Evolutionary conservation across 2,113 vertebrate genomes (phyloP).

Genomic region (Piaya cayana): DNA sequence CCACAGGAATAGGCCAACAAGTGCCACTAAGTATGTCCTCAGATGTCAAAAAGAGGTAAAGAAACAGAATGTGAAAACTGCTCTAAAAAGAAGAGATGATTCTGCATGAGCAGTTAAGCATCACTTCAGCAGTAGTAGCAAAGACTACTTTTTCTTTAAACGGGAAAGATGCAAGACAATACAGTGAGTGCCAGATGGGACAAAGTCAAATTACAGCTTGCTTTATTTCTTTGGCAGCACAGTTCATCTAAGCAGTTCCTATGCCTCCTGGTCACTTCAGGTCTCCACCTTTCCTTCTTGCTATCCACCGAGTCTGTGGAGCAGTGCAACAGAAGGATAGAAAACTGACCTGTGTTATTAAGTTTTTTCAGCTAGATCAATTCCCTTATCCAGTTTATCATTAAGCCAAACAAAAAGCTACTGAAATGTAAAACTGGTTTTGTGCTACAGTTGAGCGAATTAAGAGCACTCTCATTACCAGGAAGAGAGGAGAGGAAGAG

Average conservation of each 20-base stretch:
- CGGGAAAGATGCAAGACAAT: background rate
- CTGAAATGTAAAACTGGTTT: background rate
- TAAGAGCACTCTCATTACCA: background rate
- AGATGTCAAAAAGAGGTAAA: background rate
- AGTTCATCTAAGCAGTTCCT: background rate
- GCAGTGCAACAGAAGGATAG: background rate
- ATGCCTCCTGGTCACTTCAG: background rate
- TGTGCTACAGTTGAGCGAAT: background rate
- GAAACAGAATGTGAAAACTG: background rate
- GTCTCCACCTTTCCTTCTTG: background rate
- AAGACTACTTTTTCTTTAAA: conserved; percentile 1
- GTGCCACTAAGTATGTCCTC: background rate
- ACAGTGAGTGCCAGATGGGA: background rate
- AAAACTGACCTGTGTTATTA: background rate
- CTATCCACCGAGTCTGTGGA: background rate
- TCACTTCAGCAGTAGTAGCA: background rate
- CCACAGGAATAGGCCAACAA: background rate
- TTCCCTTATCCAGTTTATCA: background rate
- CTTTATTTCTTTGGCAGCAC: background rate
- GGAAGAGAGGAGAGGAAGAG: background rate
- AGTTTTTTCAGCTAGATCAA: background rate
- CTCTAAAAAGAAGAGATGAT: background rate
- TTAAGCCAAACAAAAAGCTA: background rate
- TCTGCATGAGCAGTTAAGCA: background rate
- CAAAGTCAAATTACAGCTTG: background rate